Percentiles rank a stretch among this genome's conserved stretches.
Evolutionary conservation across 64 coral and sea anemone genomes (phyloP).

Genomic region (Porites lutea): DNA sequence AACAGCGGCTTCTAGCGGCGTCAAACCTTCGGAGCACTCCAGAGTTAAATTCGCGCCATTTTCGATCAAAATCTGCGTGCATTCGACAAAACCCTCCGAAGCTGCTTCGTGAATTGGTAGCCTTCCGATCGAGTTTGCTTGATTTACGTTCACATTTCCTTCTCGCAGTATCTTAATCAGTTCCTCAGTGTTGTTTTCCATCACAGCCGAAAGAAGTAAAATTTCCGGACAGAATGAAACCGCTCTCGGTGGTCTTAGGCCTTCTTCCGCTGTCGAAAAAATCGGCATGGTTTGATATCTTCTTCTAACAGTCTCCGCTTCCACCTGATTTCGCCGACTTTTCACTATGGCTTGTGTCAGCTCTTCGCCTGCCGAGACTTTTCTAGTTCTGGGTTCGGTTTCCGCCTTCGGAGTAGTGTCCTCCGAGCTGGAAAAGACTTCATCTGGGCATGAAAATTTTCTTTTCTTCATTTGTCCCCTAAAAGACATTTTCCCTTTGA

Average conservation of each 20-base stretch:
- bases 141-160: slow-evolving; percentile 34
- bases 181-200: slow-evolving; percentile 62
- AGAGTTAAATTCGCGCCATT: slow-evolving; percentile 57
- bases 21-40: slow-evolving; percentile 36
- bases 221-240: slow-evolving; percentile 54
- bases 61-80: slow-evolving; percentile 54
- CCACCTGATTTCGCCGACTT: slow-evolving; percentile 26
- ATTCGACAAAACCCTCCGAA: slow-evolving; percentile 42
- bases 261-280: slow-evolving; percentile 8
- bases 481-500: slow-evolving; percentile 8
- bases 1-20: slow-evolving; percentile 46
- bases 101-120: slow-evolving; percentile 52
- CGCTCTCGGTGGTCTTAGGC: slow-evolving; percentile 7
- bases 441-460: slow-evolving; percentile 23
- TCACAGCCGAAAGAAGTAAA: slow-evolving; percentile 56
- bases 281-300: slow-evolving; percentile 41
- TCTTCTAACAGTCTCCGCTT: not conserved
- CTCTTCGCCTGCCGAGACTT: slow-evolving; percentile 5
- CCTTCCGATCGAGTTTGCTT: slow-evolving; percentile 34
- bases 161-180: slow-evolving; percentile 43
- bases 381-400: not conserved
- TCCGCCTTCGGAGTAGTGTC: not conserved
- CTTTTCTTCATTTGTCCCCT: slow-evolving; percentile 11
- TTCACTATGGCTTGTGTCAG: slow-evolving; percentile 18
- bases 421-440: not conserved